Evolutionary conservation across 2,888 invertebrate genomes (phyloP).

Genomic region (Dioctria linearis): DNA sequence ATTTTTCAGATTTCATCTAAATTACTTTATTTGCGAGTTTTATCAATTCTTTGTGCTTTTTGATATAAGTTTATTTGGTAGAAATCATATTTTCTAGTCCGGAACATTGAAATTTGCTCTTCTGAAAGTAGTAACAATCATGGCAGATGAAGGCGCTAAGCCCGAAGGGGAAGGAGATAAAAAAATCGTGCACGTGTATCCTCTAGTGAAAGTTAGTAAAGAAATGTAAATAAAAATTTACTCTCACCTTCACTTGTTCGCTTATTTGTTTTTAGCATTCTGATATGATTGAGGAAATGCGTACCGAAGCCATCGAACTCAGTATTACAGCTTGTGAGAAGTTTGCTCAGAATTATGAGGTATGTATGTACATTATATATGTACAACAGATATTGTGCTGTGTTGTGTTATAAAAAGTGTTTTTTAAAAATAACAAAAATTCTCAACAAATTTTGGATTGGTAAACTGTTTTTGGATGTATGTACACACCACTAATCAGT

Average conservation of each 20-base stretch:
- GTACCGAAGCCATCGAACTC: slow-evolving; percentile 89
- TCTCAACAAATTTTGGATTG: too few species aligned
- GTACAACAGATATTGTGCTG: too few species aligned
- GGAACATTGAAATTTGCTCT: not conserved
- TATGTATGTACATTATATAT: slow-evolving; percentile 62
- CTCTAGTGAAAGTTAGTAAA: slow-evolving; percentile 82
- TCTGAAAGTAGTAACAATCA: slow-evolving; percentile 55
- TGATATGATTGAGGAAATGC: slow-evolving; percentile 96
- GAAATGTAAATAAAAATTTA: slow-evolving; percentile 48
- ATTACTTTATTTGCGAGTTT: slow-evolving; percentile 4
- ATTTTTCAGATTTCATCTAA: slow-evolving; percentile 20
- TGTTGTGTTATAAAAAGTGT: too few species aligned
- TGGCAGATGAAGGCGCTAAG: slow-evolving; percentile 69
- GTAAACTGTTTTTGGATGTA: too few species aligned
- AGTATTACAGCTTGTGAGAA: slow-evolving; percentile 96
- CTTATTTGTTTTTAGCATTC: slow-evolving; percentile 76
- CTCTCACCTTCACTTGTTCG: slow-evolving; percentile 32
- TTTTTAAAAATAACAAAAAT: too few species aligned
- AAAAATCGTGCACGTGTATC: slow-evolving; percentile 85
- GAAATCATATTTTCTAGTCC: not conserved
- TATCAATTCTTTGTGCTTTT: slow-evolving; percentile 23
- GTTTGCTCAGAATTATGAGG: slow-evolving; percentile 87
- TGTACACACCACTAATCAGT: too few species aligned
- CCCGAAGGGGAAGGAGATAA: slow-evolving; percentile 71
- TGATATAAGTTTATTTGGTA: not conserved